phyloP scores from a whole-genome alignment of 2,797 vertebrate species.

The Anguilla anguilla region DNA sequence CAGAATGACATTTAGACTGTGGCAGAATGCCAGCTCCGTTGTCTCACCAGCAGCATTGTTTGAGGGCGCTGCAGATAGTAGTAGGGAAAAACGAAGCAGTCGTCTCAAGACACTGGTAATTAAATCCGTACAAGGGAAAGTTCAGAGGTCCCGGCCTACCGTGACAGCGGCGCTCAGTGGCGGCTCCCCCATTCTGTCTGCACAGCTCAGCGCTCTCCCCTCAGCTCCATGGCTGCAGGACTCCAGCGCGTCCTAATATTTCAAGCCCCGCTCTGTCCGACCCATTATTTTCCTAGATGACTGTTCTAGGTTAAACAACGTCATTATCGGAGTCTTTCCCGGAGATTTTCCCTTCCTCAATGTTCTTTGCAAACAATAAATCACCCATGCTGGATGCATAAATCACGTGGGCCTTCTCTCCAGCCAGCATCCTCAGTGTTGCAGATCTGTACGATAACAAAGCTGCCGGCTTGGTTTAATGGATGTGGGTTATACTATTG shows the following conservation, averaged over 20 bases:
- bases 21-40: neutral
- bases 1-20: constrained; percentile 11
- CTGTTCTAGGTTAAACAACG: constrained; percentile 74
- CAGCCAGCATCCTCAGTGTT: constrained; percentile 53
- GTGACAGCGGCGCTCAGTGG: neutral
- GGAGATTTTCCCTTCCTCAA: constrained; percentile 58
- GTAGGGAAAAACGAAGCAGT: neutral
- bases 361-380: constrained; percentile 68
- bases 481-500: constrained; percentile 29
- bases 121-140: constrained; percentile 18
- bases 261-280: constrained; percentile 67
- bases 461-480: constrained; percentile 47
- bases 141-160: neutral
- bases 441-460: constrained; percentile 42
- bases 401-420: constrained; percentile 54
- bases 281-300: constrained; percentile 66
- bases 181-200: constrained; percentile 12
- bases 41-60: neutral
- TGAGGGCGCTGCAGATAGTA: neutral
- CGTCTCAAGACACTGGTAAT: constrained; percentile 23
- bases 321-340: constrained; percentile 71
- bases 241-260: constrained; percentile 18
- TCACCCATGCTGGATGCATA: constrained; percentile 64
- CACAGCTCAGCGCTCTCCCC: constrained; percentile 42
- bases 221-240: neutral